Evolutionary conservation across 2,888 invertebrate genomes (phyloP).

Genomic region (Macrosiphum euphorbiae): DNA sequence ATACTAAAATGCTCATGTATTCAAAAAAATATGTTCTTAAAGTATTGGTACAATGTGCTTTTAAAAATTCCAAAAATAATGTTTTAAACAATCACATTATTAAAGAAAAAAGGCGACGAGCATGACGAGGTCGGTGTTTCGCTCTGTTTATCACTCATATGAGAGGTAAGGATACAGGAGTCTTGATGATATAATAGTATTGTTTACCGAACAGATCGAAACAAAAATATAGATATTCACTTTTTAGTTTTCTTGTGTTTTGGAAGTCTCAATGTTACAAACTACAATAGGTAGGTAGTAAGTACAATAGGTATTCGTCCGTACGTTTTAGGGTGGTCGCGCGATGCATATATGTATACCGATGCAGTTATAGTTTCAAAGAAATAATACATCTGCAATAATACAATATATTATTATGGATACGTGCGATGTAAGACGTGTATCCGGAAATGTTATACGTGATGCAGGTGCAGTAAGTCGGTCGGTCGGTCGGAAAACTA

Average conservation of each 20-base stretch:
- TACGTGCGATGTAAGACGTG: background rate
- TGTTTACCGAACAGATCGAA: background rate
- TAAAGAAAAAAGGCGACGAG: background rate
- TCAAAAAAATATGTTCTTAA: background rate
- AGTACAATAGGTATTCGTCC: background rate
- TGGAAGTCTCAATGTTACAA: background rate
- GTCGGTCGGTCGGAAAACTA: background rate
- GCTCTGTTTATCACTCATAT: background rate
- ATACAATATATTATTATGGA: background rate
- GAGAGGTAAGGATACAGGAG: background rate
- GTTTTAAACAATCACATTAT: background rate
- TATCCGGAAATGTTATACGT: background rate
- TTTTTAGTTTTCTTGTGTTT: background rate
- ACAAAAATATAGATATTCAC: background rate
- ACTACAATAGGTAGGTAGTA: no score
- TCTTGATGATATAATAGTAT: background rate
- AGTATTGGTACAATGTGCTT: no score
- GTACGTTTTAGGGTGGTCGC: background rate
- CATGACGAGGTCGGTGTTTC: background rate
- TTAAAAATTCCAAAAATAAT: background rate
- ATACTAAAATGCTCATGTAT: background rate
- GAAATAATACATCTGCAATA: background rate
- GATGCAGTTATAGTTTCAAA: background rate
- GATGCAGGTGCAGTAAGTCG: background rate
- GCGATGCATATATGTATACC: background rate